A percentile compares a stretch with the other conserved stretches of the same genome.
Conservation (phyloP, 2,888 invertebrate genomes). For the Lucinisca nassula region DNA sequence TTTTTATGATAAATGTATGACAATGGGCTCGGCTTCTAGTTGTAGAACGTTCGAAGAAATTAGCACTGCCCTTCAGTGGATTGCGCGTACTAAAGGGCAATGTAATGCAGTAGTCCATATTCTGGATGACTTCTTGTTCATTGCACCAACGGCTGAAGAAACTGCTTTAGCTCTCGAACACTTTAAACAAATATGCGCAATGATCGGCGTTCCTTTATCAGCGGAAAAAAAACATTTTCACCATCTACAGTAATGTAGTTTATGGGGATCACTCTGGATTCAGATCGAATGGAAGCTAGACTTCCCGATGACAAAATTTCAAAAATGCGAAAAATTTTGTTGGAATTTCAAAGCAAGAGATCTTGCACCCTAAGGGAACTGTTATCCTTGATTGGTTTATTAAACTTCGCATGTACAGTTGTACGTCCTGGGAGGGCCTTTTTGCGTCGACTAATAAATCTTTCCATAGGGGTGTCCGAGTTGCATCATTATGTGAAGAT, state of each 20-base stretch:
- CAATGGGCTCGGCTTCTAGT: slow-evolving; percentile 34
- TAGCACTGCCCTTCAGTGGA: slow-evolving; percentile 28
- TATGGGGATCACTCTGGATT: slow-evolving; percentile 35
- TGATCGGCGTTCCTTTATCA: background rate
- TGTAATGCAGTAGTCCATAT: slow-evolving; percentile 17
- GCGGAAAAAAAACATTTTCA: slow-evolving; percentile 38
- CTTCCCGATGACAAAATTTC: slow-evolving; percentile 50
- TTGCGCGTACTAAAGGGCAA: slow-evolving; percentile 1
- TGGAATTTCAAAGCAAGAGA: background rate
- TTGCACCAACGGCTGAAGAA: slow-evolving; percentile 14
- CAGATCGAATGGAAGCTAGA: slow-evolving; percentile 38
- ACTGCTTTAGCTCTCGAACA: background rate
- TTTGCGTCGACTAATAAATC: slow-evolving; percentile 59
- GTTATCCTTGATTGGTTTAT: slow-evolving; percentile 45
- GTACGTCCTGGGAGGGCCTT: slow-evolving; percentile 55
- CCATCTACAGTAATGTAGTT: slow-evolving; percentile 31
- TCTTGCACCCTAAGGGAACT: slow-evolving; percentile 33
- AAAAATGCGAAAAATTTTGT: slow-evolving; percentile 16
- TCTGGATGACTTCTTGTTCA: slow-evolving; percentile 44
- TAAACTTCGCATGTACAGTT: slow-evolving; percentile 60
- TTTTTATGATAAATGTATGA: slow-evolving; percentile 33
- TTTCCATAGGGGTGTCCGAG: slow-evolving; percentile 46
- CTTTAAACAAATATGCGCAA: background rate
- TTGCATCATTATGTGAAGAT: slow-evolving; percentile 25
- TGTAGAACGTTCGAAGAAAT: slow-evolving; percentile 43